Evolutionary conservation across 2,888 invertebrate genomes (phyloP), one percentile per base, ranked within the genome.

Genomic region (Dasypogon diadema): DNA sequence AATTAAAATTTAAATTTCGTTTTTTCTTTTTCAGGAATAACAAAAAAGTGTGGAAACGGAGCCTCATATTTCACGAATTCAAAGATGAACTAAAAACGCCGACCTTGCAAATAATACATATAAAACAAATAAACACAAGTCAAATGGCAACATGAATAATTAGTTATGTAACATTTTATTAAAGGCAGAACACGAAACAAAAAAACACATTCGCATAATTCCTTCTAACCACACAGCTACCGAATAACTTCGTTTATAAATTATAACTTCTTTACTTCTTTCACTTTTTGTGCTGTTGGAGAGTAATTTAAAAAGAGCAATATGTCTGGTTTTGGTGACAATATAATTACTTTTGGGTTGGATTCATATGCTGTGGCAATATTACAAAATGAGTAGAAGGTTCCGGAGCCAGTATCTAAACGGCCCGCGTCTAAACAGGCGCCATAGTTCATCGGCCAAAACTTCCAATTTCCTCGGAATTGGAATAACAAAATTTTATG

Each of bases 351-450:
- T 37, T 75, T 75, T 68, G 74, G 72, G 56, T 76, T 76, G 73
- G 55, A 65, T 76, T 76, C 72, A 48, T 16, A 58, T 37, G 58
- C 56, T 58, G 54, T 58, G 68, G 68, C 63, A 73, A 63, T 60
- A 68, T 84, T 85, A 83, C 85, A 78, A 79, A 77, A 85, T 84
- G 83, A 83, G 82, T 83, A 84, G 83, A 73, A 76, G 72, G 63
- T 74, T 30, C 30, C 74, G 65, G 56, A 74, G 74, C 37, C 48
- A 77, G 55, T 58, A 55, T 60, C 55, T 54, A 14, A 54, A 34
- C 24, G 76, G 78, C 78, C 76, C 65, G 77, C 79, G 77, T 77
- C 73, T 73, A 60, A 73, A 74, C 51, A 74, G 79, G 75, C 77
- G 77, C 77, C 77, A 75, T 73, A 34, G 74, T 55, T 37, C 34